These are phyloP conservation scores for Myocastor coypus DNA, from an alignment of 2,113 vertebrate species.

Conservation along the genomic window DNA sequence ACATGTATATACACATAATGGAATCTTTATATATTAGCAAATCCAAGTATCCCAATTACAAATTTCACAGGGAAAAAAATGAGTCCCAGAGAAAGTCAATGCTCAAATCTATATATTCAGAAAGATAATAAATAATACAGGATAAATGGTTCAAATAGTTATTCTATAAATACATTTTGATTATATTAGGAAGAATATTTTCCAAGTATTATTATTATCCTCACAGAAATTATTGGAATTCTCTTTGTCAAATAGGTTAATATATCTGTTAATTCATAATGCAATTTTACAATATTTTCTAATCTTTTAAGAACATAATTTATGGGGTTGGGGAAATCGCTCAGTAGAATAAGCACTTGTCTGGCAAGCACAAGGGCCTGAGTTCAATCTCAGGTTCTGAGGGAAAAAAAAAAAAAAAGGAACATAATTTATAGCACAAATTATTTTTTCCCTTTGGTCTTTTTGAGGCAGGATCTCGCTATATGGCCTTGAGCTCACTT, in stretches of 20 bases:
- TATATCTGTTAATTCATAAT: neutral
- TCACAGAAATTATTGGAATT: neutral
- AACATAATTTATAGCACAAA: neutral
- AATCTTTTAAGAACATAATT: neutral
- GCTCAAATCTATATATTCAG: neutral
- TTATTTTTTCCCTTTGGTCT: too few species aligned
- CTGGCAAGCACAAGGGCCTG: too few species aligned
- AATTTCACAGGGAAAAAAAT: neutral
- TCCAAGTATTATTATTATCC: neutral
- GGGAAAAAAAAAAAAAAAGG: neutral
- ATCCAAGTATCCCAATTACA: neutral
- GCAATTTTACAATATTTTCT: neutral
- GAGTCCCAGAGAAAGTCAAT: neutral
- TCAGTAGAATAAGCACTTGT: too few species aligned
- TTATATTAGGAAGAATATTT: neutral
- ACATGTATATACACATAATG: neutral
- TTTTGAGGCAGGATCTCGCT: too few species aligned
- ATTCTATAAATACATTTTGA: neutral
- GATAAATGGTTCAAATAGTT: neutral
- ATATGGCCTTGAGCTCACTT: too few species aligned
- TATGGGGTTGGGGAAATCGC: neutral
- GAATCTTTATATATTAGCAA: neutral
- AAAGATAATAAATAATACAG: neutral
- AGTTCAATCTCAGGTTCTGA: too few species aligned
- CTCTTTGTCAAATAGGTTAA: neutral